Percentiles rank a stretch among this genome's conserved stretches.
Evolutionary conservation across 2,113 vertebrate genomes (phyloP).

Genomic region (Pelmatolapia mariae): DNA sequence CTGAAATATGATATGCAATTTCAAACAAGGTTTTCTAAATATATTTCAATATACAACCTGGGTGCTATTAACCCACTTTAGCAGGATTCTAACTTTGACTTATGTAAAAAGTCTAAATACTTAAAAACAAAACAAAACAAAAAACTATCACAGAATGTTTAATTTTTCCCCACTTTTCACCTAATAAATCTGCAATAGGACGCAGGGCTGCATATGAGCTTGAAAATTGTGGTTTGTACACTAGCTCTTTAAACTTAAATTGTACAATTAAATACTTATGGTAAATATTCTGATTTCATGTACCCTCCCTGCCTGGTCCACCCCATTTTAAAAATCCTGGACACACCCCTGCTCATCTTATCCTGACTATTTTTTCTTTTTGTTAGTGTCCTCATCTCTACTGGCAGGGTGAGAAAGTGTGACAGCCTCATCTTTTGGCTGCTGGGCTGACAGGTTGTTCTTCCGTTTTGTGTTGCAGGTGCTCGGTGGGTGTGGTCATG

Average conservation of each 20-base stretch:
- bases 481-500: background rate
- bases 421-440: background rate
- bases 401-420: background rate
- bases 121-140: rapidly evolving
- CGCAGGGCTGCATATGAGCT: background rate
- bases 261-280: background rate
- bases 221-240: background rate
- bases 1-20: background rate
- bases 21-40: background rate
- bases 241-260: background rate
- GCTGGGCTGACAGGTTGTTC: background rate
- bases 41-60: background rate
- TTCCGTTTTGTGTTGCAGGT: background rate
- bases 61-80: background rate
- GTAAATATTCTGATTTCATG: background rate
- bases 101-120: background rate
- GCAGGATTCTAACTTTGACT: background rate
- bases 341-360: background rate
- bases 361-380: background rate
- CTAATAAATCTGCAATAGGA: background rate
- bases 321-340: background rate
- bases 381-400: background rate
- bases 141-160: background rate
- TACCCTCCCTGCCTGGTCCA: background rate
- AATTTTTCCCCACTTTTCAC: background rate